Conservation (phyloP, 2,113 vertebrate species). For the Menura novaehollandiae region DNA sequence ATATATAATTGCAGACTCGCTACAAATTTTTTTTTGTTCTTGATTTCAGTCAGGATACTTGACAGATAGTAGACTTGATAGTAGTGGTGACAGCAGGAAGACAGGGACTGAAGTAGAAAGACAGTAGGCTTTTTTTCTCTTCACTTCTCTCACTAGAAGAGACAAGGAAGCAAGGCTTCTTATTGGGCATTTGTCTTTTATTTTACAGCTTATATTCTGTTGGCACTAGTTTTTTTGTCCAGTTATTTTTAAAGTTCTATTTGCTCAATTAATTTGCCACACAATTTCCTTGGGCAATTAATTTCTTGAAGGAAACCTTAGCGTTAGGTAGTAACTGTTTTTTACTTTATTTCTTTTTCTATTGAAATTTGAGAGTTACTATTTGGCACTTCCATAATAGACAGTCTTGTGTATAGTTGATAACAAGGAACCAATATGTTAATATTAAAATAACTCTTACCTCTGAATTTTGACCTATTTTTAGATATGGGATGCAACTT, state of each 20-base stretch:
- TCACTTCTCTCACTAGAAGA: neutral
- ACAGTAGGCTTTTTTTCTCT: neutral
- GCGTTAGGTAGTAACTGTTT: neutral
- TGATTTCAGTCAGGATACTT: neutral
- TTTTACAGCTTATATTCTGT: neutral
- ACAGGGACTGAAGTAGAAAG: neutral
- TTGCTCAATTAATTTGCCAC: fast-evolving
- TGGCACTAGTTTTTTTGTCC: neutral
- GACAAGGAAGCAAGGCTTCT: neutral
- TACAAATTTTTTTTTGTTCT: neutral
- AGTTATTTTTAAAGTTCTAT: neutral
- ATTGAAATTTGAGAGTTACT: neutral
- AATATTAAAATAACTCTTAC: neutral
- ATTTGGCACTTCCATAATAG: neutral
- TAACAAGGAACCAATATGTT: neutral
- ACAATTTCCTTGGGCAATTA: neutral
- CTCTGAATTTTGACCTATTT: neutral
- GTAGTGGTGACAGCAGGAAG: neutral
- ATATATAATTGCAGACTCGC: neutral
- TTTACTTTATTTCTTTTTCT: neutral
- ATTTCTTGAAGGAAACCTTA: neutral
- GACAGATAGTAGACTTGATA: neutral
- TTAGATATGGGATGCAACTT: neutral
- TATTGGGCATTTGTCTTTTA: neutral
- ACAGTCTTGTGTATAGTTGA: neutral